Conservation (phyloP, 1,140 invertebrate genomes). For the Brachionus paranguensis region DNA sequence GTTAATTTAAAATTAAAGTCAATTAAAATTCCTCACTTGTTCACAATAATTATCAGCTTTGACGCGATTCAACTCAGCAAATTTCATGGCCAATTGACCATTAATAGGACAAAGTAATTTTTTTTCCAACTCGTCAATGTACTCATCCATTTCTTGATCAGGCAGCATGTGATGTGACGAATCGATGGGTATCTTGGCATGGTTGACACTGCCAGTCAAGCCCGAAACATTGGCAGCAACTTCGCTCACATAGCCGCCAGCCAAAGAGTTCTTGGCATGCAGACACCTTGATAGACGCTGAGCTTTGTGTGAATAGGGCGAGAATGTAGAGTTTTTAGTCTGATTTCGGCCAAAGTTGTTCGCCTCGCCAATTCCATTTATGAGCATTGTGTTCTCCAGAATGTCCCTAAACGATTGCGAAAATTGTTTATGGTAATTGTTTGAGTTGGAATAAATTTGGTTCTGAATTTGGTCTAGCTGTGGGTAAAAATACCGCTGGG, state of each 20-base stretch:
- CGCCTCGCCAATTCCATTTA: background rate
- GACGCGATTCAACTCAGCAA: background rate
- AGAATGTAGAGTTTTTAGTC: background rate
- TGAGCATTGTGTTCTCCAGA: conserved; percentile 28
- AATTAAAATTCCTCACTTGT: conserved; percentile 12
- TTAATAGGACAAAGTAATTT: background rate
- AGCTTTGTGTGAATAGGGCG: background rate
- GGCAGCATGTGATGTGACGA: background rate
- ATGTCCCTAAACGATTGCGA: conserved; percentile 29
- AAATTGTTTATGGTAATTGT: conserved; percentile 22
- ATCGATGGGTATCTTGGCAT: background rate
- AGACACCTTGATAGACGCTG: background rate
- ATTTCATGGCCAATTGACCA: conserved; percentile 15
- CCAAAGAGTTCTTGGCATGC: background rate
- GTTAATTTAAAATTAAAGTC: background rate
- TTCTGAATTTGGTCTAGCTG: background rate
- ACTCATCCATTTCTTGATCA: background rate
- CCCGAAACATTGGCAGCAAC: background rate
- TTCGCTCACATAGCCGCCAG: background rate
- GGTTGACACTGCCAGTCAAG: background rate
- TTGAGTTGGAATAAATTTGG: background rate
- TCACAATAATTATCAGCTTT: conserved; percentile 20
- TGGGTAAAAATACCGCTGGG: background rate
- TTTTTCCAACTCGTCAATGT: background rate
- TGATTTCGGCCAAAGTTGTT: background rate